Evolutionary conservation across 1,140 invertebrate species (phyloP).

Genomic region (Leptopilina boulardi): DNA sequence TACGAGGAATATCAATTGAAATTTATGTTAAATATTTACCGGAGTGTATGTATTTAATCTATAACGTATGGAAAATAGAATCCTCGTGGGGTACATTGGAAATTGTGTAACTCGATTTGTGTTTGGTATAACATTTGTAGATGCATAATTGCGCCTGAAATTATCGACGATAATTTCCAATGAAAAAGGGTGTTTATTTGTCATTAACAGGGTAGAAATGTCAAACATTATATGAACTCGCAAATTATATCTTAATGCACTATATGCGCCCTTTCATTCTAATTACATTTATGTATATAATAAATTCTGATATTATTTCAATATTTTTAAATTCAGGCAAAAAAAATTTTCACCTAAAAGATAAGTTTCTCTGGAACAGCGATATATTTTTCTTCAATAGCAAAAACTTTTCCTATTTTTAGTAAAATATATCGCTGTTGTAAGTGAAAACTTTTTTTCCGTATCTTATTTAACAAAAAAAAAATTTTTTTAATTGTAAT

Average conservation of each 20-base stretch:
- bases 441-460: too few species aligned
- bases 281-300: not conserved
- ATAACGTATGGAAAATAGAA: conserved; percentile 20
- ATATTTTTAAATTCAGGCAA: too few species aligned
- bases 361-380: too few species aligned
- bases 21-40: conserved; percentile 32
- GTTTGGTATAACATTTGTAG: conserved; percentile 19
- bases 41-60: not conserved
- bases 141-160: conserved; percentile 21
- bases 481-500: too few species aligned
- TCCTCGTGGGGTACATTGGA: conserved; percentile 1
- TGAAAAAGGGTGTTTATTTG: conserved; percentile 20
- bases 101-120: conserved; percentile 25
- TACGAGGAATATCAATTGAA: conserved; percentile 17
- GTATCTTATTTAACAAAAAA: too few species aligned
- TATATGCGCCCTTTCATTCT: not conserved
- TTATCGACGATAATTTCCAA: conserved; percentile 22
- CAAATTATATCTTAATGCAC: conserved; percentile 17
- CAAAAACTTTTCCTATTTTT: too few species aligned
- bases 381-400: too few species aligned
- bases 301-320: not conserved
- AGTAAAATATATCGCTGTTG: too few species aligned
- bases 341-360: too few species aligned
- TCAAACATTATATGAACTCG: conserved; percentile 26
- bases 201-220: not conserved